These are phyloP conservation scores for Xenopus laevis DNA, from an alignment of 2,113 vertebrate species.

Conservation along the genomic window DNA sequence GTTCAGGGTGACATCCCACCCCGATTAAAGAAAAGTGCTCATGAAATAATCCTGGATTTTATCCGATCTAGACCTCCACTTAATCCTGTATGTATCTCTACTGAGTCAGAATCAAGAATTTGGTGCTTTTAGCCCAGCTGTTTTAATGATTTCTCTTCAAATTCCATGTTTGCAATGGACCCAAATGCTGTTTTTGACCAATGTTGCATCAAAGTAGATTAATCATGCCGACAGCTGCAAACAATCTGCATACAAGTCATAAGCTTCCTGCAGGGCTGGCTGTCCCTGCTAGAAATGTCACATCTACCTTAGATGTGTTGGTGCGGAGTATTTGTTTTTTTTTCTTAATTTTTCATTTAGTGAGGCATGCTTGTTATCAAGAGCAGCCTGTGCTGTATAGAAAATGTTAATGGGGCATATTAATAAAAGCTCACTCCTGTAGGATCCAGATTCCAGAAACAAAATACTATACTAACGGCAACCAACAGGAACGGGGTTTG, in stretches of 20 bases:
- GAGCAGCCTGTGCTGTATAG: too few species aligned
- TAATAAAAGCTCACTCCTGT: too few species aligned
- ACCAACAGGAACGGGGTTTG: too few species aligned
- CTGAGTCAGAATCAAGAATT: too few species aligned
- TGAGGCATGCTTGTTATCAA: too few species aligned
- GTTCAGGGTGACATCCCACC: conserved; percentile 90
- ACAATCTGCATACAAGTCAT: conserved; percentile 19
- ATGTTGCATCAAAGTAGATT: conserved; percentile 36
- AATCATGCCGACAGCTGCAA: conserved; percentile 28
- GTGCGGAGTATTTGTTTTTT: too few species aligned
- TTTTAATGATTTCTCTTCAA: conserved; percentile 20
- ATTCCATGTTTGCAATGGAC: not conserved
- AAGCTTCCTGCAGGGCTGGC: not conserved
- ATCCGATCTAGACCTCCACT: conserved; percentile 94
- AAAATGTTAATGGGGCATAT: too few species aligned
- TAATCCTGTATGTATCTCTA: conserved; percentile 81
- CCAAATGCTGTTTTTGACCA: conserved; percentile 1
- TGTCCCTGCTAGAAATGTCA: too few species aligned
- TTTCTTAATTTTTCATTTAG: too few species aligned
- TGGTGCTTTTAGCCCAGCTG: not conserved
- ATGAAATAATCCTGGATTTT: conserved; percentile 97
- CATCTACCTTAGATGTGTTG: too few species aligned
- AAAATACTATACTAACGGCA: too few species aligned
- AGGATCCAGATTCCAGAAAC: too few species aligned
- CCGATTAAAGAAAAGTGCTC: conserved; percentile 92